Evolutionary conservation across 2,888 invertebrate genomes (phyloP).

Genomic region (Eristalis arbustorum): DNA sequence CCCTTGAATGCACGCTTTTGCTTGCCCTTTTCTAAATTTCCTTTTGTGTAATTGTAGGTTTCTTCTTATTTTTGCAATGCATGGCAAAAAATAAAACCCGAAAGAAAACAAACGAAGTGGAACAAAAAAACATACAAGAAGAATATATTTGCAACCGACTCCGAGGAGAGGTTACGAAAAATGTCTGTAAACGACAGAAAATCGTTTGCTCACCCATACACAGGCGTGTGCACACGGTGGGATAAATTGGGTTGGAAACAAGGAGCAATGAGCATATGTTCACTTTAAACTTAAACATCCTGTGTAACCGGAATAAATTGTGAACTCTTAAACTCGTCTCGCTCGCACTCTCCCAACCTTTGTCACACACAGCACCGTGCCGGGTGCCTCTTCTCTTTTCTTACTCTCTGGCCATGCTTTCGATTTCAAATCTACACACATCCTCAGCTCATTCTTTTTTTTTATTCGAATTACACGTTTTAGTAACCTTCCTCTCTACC

Average conservation of each 20-base stretch:
- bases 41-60: slow-evolving; percentile 19
- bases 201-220: slow-evolving; percentile 41
- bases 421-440: slow-evolving; percentile 23
- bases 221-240: neutral
- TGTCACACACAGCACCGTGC: neutral
- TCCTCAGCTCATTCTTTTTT: neutral
- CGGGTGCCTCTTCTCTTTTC: neutral
- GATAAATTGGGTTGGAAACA: slow-evolving; percentile 14
- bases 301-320: slow-evolving; percentile 70
- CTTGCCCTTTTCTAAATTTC: slow-evolving; percentile 13
- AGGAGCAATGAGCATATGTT: slow-evolving; percentile 59
- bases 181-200: slow-evolving; percentile 37
- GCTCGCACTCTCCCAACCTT: neutral
- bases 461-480: slow-evolving; percentile 65
- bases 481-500: slow-evolving; percentile 43
- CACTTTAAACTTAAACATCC: slow-evolving; percentile 67
- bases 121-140: neutral
- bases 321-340: slow-evolving; percentile 66
- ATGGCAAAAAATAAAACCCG: neutral
- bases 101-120: neutral
- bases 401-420: neutral
- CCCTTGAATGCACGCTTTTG: neutral
- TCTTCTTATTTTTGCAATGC: slow-evolving; percentile 14
- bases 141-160: neutral
- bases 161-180: neutral